Conservation (phyloP, 2,113 vertebrate species). For the Burhinus bistriatus region DNA sequence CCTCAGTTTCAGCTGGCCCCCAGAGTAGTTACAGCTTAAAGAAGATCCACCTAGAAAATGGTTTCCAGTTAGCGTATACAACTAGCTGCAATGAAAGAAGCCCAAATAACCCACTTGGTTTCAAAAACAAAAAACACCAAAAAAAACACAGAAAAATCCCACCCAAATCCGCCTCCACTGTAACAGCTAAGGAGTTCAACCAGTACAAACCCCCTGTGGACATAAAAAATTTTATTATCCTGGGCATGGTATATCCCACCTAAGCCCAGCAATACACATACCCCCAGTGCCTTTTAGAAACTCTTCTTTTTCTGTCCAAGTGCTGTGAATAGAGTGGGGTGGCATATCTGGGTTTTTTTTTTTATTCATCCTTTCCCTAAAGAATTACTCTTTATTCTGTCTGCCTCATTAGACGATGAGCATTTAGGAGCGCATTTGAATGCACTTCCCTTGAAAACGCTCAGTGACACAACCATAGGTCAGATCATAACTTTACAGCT, state of each 20-base stretch:
- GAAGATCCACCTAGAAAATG: background rate
- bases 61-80: background rate
- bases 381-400: background rate
- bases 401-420: background rate
- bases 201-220: background rate
- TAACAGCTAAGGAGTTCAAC: background rate
- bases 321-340: fast-evolving
- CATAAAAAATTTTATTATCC: background rate
- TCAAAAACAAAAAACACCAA: background rate
- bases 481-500: background rate
- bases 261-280: background rate
- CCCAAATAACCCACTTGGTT: background rate
- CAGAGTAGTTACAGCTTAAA: background rate
- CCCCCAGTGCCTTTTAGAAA: background rate
- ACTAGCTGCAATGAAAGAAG: background rate
- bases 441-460: background rate
- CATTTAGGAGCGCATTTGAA: background rate
- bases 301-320: background rate
- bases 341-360: background rate
- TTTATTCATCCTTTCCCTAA: background rate
- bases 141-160: background rate
- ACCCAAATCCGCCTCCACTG: background rate
- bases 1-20: background rate
- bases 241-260: background rate
- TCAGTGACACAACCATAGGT: background rate